phyloP scores from a whole-genome alignment of 2,113 vertebrate genomes.

The Rhabdomys dilectus region DNA sequence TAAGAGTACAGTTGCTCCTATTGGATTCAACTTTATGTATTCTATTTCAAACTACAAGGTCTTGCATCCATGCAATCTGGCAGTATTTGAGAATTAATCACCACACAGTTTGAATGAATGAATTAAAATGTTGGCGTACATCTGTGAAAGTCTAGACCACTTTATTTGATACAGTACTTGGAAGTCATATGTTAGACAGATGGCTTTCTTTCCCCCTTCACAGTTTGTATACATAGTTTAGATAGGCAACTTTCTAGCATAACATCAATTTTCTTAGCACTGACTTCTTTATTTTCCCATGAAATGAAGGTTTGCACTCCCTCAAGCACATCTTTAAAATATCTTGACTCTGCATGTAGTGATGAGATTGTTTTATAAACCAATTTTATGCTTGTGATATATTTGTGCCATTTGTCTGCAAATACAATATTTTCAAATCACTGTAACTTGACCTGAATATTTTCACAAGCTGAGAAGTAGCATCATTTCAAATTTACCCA shows the following conservation, averaged over 20 bases:
- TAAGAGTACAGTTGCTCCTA: neutral
- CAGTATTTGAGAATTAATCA: conserved; percentile 13
- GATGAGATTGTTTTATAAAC: conserved; percentile 78
- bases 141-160: neutral
- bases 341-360: conserved; percentile 72
- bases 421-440: conserved; percentile 74
- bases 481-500: conserved; percentile 60
- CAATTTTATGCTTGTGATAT: conserved; percentile 76
- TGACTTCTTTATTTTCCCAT: conserved; percentile 77
- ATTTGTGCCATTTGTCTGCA: conserved; percentile 74
- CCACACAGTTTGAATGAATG: neutral
- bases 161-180: neutral
- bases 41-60: neutral
- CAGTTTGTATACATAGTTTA: conserved; percentile 65
- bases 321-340: conserved; percentile 77
- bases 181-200: conserved; percentile 6
- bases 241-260: conserved; percentile 67
- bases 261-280: conserved; percentile 76
- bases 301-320: conserved; percentile 74
- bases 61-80: neutral
- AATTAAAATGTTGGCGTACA: conserved; percentile 3
- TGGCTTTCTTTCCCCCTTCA: conserved; percentile 63
- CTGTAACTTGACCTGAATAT: conserved; percentile 68
- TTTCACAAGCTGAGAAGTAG: conserved; percentile 66
- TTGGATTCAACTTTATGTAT: neutral